phyloP scores from a whole-genome alignment of 2,113 vertebrate species.

The Charina bottae region DNA sequence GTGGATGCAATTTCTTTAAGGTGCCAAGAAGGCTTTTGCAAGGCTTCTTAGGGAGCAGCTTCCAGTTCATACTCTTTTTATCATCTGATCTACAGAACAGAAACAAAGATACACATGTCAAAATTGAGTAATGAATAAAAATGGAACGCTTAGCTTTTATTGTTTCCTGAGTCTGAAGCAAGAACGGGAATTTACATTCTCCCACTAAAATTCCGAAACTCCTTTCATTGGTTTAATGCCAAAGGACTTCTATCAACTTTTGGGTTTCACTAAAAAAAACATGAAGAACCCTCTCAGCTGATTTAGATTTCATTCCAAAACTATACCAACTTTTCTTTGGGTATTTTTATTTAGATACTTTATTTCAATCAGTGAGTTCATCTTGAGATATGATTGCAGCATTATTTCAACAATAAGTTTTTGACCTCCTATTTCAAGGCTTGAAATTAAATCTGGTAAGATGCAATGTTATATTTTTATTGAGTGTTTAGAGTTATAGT shows the following conservation, averaged over 20 bases:
- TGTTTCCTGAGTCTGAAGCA: not conserved
- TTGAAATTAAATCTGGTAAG: not conserved
- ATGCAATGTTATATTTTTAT: not conserved
- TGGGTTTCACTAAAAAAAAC: not conserved
- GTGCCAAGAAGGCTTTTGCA: conserved; percentile 87
- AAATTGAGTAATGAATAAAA: not conserved
- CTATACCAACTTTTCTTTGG: not conserved
- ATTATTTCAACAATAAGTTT: not conserved
- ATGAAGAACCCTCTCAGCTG: not conserved
- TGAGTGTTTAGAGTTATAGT: not conserved
- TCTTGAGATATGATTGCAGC: not conserved
- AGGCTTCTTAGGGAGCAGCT: conserved; percentile 96
- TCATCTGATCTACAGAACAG: conserved; percentile 86
- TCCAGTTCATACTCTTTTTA: conserved; percentile 91
- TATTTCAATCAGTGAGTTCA: not conserved
- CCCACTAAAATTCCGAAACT: not conserved
- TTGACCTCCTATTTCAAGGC: not conserved
- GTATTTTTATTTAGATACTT: not conserved
- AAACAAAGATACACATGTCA: conserved; percentile 17
- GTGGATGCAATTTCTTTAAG: conserved; percentile 86
- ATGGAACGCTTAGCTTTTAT: not conserved
- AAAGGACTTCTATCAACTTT: not conserved
- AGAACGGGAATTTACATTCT: not conserved
- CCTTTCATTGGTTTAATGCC: not conserved
- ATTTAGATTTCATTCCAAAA: not conserved